Evolutionary conservation across 1,140 invertebrate species (phyloP), one percentile per base, ranked within the genome.

Genomic region (Pogonognathellus flavescens): DNA sequence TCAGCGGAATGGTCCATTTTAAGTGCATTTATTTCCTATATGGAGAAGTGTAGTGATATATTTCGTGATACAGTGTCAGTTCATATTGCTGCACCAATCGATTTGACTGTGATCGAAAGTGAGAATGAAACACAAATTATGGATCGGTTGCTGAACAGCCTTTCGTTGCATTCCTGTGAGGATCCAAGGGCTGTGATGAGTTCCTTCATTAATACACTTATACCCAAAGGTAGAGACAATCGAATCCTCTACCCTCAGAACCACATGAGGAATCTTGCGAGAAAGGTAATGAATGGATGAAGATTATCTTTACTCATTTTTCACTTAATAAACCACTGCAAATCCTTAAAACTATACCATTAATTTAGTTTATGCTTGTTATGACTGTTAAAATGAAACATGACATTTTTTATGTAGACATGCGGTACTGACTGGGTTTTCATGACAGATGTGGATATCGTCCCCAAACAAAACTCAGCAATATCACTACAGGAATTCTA

Each of bases 391-490:
- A 22, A 22, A 25, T n/a, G n/a, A n/a, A n/a, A n/a, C 31, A 41
- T 41, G 31, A 41, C 31, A 41, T 41, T 22, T 82, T 18, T 31
- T 25, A 55, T 76, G 25, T 57, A 86, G 81, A 85, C 86, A 60
- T 88, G 86, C 66, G 84, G 80, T 9, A 88, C 87, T 7, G 18
- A 93, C n/a, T 95, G 94, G 89, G 94, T 96, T 8, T 96, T 96
- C 88, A 90, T 96, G 5, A 95, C 95, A 0, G 96, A 97, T 90
- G 93, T 97, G 3, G 96, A 97, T 90, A 95, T 97, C 53, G 93
- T 97, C 31, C 95, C 96, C 0, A 94, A 94, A 86, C 91, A 90
- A 60, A 93, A 94, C 83, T 92, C 95, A 90, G 93, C 94, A 0
- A 91, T 92, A 10, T 91, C 92, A 0, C 90, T 97, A 41, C 93